phyloP scores from a whole-genome alignment of 1,140 invertebrate species.

The Ostrea edulis region DNA sequence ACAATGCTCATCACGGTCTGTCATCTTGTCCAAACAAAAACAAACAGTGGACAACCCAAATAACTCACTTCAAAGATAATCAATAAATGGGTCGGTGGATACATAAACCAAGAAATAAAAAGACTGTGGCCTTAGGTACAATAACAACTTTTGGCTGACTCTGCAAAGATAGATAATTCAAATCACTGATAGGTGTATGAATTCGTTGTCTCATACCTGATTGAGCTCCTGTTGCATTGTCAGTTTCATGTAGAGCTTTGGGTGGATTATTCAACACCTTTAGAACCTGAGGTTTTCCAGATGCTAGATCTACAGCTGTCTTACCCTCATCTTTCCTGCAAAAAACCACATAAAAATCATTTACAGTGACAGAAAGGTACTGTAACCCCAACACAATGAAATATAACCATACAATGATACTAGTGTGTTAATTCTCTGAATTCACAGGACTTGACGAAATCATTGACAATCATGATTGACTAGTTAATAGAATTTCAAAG shows the following conservation, averaged over 20 bases:
- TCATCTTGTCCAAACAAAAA: too few species aligned
- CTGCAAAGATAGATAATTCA: too few species aligned
- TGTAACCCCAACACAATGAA: neutral
- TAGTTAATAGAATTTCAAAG: neutral
- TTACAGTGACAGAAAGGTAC: neutral
- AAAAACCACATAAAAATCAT: slow-evolving; percentile 42
- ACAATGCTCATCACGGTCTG: too few species aligned
- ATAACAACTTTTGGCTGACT: too few species aligned
- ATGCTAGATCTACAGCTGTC: slow-evolving; percentile 82
- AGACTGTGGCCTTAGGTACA: too few species aligned
- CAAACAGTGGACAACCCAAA: too few species aligned
- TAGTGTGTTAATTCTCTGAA: neutral
- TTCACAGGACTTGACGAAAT: neutral
- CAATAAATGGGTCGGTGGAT: too few species aligned
- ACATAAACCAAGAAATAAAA: too few species aligned
- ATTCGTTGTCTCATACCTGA: neutral
- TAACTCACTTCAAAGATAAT: too few species aligned
- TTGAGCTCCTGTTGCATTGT: neutral
- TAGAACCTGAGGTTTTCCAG: slow-evolving; percentile 79
- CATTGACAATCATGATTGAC: neutral
- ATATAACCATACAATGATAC: neutral
- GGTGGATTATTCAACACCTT: slow-evolving; percentile 72
- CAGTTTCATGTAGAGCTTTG: neutral
- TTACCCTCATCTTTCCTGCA: slow-evolving; percentile 78
- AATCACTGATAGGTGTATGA: too few species aligned